These are phyloP conservation scores for Molanna angustata DNA, from an alignment of 2,888 invertebrate genomes.

Conservation along the genomic window DNA sequence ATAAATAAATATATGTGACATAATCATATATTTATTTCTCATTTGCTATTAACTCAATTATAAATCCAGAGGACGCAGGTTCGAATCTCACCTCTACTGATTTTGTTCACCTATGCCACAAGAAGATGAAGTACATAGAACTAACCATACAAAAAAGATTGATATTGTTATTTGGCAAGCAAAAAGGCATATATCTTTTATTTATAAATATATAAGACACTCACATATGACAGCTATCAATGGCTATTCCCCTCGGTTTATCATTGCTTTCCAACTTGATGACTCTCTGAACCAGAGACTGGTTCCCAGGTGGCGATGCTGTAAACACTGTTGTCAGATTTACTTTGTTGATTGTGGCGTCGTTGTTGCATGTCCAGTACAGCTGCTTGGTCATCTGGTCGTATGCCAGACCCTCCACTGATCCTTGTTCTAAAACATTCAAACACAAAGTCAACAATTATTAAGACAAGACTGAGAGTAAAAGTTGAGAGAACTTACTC, in stretches of 20 bases:
- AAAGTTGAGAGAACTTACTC: too few species aligned
- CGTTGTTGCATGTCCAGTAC: slow-evolving; percentile 85
- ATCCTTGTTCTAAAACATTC: slow-evolving; percentile 69
- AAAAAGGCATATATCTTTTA: too few species aligned
- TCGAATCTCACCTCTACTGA: too few species aligned
- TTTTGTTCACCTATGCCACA: too few species aligned
- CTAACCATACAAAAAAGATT: too few species aligned
- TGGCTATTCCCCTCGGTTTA: slow-evolving; percentile 80
- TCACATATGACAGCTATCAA: slow-evolving; percentile 74
- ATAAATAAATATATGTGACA: too few species aligned
- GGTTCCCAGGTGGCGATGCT: slow-evolving; percentile 38
- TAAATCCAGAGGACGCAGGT: too few species aligned
- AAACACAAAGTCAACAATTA: background rate
- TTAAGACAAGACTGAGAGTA: background rate
- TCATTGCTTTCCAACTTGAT: slow-evolving; percentile 66
- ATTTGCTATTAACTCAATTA: too few species aligned
- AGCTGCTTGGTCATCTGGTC: slow-evolving; percentile 66
- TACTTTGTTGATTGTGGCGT: slow-evolving; percentile 67
- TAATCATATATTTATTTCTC: too few species aligned
- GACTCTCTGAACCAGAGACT: slow-evolving; percentile 49
- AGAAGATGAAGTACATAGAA: too few species aligned
- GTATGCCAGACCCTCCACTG: slow-evolving; percentile 84
- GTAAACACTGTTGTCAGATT: slow-evolving; percentile 42
- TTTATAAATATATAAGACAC: slow-evolving; percentile 1
- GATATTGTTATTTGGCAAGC: too few species aligned